Evolutionary conservation across 1,140 invertebrate species (phyloP).

Genomic region (Penaeus indicus): DNA sequence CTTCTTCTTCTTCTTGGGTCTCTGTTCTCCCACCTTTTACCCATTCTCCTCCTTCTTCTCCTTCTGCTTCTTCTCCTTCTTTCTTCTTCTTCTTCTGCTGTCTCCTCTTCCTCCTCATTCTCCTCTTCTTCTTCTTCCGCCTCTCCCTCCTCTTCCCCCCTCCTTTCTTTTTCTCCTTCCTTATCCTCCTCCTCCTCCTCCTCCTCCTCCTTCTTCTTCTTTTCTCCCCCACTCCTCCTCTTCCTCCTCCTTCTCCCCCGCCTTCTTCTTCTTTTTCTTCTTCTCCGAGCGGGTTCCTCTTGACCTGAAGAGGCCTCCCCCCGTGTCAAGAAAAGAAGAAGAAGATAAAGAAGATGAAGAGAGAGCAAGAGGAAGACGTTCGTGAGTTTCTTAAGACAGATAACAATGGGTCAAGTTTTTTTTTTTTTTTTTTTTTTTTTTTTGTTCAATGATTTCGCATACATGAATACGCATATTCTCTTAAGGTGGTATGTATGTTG

Average conservation of each 20-base stretch:
- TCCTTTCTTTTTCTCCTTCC: not conserved
- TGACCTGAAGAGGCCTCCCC: too few relatives aligned
- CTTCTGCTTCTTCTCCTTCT: not conserved
- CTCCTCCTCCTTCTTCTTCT: not conserved
- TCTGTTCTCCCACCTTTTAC: too few relatives aligned
- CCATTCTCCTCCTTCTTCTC: not conserved
- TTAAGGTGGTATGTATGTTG: not conserved
- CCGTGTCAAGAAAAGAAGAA: not conserved
- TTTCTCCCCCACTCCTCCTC: not conserved
- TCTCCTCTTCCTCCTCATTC: not conserved
- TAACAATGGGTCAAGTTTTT: not conserved
- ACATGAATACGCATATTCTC: not conserved
- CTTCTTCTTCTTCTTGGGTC: not conserved
- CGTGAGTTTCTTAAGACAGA: slow-evolving; percentile 6
- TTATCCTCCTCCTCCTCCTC: not conserved
- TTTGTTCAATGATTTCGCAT: too few relatives aligned
- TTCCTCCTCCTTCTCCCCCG: not conserved
- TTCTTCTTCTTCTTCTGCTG: not conserved
- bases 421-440: too few relatives aligned
- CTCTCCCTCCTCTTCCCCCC: not conserved
- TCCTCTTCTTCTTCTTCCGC: not conserved
- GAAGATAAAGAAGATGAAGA: slow-evolving; percentile 20
- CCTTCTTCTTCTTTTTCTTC: not conserved
- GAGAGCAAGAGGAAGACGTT: slow-evolving; percentile 42
- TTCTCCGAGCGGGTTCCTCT: too few relatives aligned